These are phyloP conservation scores for Hypomecis atomaria DNA, from an alignment of 2,888 invertebrate genomes.

Conservation along the genomic window DNA sequence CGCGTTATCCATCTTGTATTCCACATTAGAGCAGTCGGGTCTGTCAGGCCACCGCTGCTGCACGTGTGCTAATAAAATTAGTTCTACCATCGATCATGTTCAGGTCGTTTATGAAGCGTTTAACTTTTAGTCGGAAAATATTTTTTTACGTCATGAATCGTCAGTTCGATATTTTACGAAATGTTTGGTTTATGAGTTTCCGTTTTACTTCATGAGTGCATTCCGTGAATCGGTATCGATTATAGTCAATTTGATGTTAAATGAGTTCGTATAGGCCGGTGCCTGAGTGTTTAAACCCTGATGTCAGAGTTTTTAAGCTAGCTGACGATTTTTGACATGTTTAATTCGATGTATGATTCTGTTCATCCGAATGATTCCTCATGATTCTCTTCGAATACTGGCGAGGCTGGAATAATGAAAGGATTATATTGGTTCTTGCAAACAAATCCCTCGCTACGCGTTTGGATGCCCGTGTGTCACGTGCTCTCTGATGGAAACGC, in stretches of 20 bases:
- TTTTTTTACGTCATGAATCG: background rate
- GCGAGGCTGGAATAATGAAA: too few species aligned
- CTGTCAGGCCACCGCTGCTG: slow-evolving; percentile 19
- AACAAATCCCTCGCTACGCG: too few species aligned
- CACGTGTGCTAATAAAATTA: slow-evolving; percentile 36
- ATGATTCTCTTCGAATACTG: too few species aligned
- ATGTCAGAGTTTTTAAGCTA: background rate
- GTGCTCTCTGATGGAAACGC: too few species aligned
- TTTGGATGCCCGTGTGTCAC: too few species aligned
- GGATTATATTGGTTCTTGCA: too few species aligned
- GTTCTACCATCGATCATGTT: slow-evolving; percentile 35
- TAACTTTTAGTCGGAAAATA: slow-evolving; percentile 20
- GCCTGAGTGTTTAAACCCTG: too few species aligned
- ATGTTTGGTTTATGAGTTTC: background rate
- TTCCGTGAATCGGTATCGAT: background rate
- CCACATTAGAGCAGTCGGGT: slow-evolving; percentile 32
- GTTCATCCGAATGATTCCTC: too few species aligned
- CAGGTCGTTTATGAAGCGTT: slow-evolving; percentile 21
- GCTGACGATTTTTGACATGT: too few species aligned
- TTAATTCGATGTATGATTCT: too few species aligned
- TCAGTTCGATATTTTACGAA: background rate
- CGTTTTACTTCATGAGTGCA: background rate
- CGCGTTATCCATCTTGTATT: slow-evolving; percentile 67
- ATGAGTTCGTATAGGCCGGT: too few species aligned
- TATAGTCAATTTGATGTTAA: too few species aligned